Base-by-base conservation (phyloP, 2,797 vertebrate genomes). In the Aldrovandia affinis region DNA sequence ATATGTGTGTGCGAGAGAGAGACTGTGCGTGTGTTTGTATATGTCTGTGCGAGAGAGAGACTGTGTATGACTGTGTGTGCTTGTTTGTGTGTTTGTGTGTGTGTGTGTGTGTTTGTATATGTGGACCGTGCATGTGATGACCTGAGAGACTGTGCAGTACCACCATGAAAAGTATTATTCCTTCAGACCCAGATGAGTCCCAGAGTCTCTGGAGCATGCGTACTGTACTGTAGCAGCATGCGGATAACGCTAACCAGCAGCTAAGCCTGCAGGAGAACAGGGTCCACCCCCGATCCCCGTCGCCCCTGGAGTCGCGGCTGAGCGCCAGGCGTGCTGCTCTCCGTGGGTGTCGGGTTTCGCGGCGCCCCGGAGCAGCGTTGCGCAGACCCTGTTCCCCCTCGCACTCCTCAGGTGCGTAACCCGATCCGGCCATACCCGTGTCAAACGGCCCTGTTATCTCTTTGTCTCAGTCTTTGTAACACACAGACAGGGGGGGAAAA, bases 281-380 rank as follows among this genome's bases (percentile, higher is more conserved):
- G 12, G 63, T 68, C 28, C 68, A 82, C 81, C 83, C 33, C 36
- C 86, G 30, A 50, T 77, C 83, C 84, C 81, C 63, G 52, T 44
- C 36, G 36, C 80, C 33, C 73, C 50, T 14, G 36, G 47, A 33
- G 33, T 80, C 3, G 68, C 30, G 18, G 36, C 85, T 18, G 28
- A 18, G 81, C 2, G 55, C 30, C 10, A 30, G 14, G 65, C 30
- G 30, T 18, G 65, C 33, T 33, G 65, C 65, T 70, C 92, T 80
- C 85, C 12, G 61, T 7, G 86, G 87, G 93, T 89, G 89, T 93
- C 85, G 84, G 83, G 87, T 94, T 95, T 93, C 91, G 44, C 2
- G 61, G 63, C 88, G 82, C 88, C 91, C 91, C 5, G 59, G 68
- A 90, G 92, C 85, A 85, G 81, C 68, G 47, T 84, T 83, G 88